Base-by-base conservation (phyloP, 2,888 invertebrate species). In the Eupithecia exiguata region DNA sequence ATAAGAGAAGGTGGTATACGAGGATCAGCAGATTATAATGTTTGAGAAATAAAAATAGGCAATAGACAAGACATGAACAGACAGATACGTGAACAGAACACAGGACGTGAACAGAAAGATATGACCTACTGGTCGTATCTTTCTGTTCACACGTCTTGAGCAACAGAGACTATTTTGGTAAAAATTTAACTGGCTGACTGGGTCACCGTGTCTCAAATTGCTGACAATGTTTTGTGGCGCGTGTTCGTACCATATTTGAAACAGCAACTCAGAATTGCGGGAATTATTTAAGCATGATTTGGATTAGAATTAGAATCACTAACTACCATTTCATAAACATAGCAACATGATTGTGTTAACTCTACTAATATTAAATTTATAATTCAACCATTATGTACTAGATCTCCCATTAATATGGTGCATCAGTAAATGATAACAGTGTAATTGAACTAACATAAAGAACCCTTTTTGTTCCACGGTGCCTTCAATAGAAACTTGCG, bases 401-500 rank as follows among this genome's bases (percentile, higher is more conserved):
- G 1, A 30, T 18, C 16, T 3, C 25, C 18, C 62, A 18, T 63
- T 71, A 73, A 75, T 71, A 74, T 77, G 79, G 82, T 79, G 77
- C 79, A 80, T 87, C 88, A 87, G 91, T 86, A 88, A 92, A 91
- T 91, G 91, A 90, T 91, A 91, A 91, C 89, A 89, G 80, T 84
- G 82, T 81, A 79, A 75, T 73, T 74, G 75, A 74, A 77, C 82
- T 87, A 88, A 87, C 82, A 79, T 80, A 81, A 81, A 79, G 80
- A 76, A 65, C 78, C 79, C 82, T 87, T 91, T 85, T 91, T 89
- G 83, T 88, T 87, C 84, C 88, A 85, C 87, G 86, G 80, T 84
- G 87, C 87, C 86, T 84, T 80, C 89, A 65, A 81, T 83, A 92
- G 92, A 92, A 82, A 87, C 84, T 81, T 90, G 91, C 88, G 89